Evolutionary conservation across 2,113 vertebrate species (phyloP).

Genomic region (Mionectes macconnelli): DNA sequence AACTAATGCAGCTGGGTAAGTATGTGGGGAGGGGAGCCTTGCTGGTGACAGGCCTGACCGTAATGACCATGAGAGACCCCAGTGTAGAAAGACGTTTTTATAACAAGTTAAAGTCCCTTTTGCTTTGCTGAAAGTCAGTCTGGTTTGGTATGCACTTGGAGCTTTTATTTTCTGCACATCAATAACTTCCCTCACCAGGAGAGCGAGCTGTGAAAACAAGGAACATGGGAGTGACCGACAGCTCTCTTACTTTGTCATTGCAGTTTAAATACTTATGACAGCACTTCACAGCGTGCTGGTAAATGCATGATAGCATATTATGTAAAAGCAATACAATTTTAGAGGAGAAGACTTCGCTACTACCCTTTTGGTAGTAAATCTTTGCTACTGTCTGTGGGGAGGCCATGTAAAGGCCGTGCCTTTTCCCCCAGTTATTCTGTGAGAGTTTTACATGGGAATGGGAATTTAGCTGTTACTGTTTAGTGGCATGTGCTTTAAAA

Average conservation of each 20-base stretch:
- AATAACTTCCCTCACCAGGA: not conserved
- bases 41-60: not conserved
- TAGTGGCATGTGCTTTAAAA: not conserved
- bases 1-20: conserved; percentile 9
- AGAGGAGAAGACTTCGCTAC: not conserved
- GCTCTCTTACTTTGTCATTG: not conserved
- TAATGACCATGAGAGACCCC: not conserved
- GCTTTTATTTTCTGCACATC: not conserved
- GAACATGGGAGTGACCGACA: not conserved
- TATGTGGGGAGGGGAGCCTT: rapidly evolving
- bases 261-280: conserved; percentile 35
- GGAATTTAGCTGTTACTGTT: not conserved
- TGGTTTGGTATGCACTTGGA: rapidly evolving
- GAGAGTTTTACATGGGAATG: not conserved
- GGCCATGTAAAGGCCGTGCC: not conserved
- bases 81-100: not conserved
- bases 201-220: not conserved
- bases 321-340: conserved; percentile 1
- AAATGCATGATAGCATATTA: conserved; percentile 5
- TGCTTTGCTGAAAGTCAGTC: not conserved
- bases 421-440: not conserved
- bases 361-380: not conserved
- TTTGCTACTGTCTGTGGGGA: rapidly evolving
- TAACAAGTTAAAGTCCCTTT: not conserved
- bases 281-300: not conserved